These are phyloP conservation scores for Philopedon plagiatum DNA, from an alignment of 2,888 invertebrate species.

Conservation along the genomic window DNA sequence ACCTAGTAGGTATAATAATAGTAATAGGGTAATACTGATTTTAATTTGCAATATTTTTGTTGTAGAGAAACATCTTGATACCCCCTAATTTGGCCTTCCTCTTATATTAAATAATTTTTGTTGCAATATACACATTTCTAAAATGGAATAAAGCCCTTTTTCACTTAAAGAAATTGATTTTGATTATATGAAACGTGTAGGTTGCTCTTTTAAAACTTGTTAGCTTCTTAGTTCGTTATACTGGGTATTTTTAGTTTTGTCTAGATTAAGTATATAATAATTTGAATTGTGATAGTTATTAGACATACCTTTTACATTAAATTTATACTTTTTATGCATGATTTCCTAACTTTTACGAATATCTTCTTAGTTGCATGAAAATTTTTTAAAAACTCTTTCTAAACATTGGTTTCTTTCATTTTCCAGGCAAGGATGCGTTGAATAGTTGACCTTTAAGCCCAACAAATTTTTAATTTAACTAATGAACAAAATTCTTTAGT, in stretches of 20 bases:
- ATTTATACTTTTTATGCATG: conserved; percentile 21
- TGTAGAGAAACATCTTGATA: conserved; percentile 24
- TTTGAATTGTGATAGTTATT: neutral
- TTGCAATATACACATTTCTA: conserved; percentile 9
- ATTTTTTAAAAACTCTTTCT: neutral
- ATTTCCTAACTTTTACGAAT: conserved; percentile 36
- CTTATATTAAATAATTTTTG: neutral
- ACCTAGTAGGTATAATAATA: no score
- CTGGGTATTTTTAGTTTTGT: conserved; percentile 9
- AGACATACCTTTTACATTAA: neutral
- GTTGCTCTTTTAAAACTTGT: neutral
- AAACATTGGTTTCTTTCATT: neutral
- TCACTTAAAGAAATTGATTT: no score
- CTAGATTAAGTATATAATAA: neutral
- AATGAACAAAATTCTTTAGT: conserved; percentile 11
- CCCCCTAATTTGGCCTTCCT: conserved; percentile 7
- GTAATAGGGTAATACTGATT: neutral
- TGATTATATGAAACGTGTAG: neutral
- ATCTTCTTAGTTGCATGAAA: conserved; percentile 20
- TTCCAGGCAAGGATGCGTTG: conserved; percentile 59
- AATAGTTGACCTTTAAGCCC: conserved; percentile 41
- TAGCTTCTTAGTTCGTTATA: neutral
- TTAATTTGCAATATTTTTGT: conserved; percentile 5
- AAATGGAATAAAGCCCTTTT: neutral
- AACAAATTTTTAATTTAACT: neutral